Base-by-base conservation (phyloP, 1,140 invertebrate genomes). In the Drosophila aff. region DNA sequence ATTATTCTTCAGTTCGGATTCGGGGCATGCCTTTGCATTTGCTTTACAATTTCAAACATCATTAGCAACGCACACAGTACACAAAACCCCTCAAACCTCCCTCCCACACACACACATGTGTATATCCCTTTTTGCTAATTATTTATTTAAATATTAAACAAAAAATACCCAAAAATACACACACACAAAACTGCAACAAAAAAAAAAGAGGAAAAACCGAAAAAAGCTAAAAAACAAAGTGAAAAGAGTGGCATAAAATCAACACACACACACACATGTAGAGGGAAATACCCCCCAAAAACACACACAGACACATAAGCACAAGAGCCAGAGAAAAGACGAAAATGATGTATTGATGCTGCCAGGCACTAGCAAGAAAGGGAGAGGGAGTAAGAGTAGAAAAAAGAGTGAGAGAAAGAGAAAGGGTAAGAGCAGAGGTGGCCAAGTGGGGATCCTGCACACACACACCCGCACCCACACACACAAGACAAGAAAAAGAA, bases 61-160 rank as follows among this genome's bases (percentile, higher is more conserved):
- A 87, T 87, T 87, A 87, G 84, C 84, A 87, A 89, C 83, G 77
- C 80, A 87, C 83, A 84, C 81, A 86, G 72, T 60, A 38, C 68
- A 49, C 63, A 47, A 52, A 16, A 64, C 44, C 52, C 41, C 10
- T 0, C 1, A 33, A 11, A 7, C 28, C 31, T 4, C 9, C 31
- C 31, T 33, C 33, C 11, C 31, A 33, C 8, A 16, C 67, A 23
- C 46, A 62, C 44, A 71, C 33, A 59, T 26, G 53, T 43, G 72
- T 43, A 79, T 76, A 90, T 86, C 86, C 91, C 85, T 92, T 92
- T 92, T 91, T 89, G 84, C 91, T 92, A 92, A 92, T 92, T 92
- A 92, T 92, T 92, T 92, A 92, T 92, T 92, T 92, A 92, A 92
- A 92, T 91, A 92, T 91, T 92, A 92, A 92, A 92, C 86, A 92